Evolutionary conservation across 2,797 vertebrate genomes (phyloP).

Genomic region (Chiloscyllium punctatum): DNA sequence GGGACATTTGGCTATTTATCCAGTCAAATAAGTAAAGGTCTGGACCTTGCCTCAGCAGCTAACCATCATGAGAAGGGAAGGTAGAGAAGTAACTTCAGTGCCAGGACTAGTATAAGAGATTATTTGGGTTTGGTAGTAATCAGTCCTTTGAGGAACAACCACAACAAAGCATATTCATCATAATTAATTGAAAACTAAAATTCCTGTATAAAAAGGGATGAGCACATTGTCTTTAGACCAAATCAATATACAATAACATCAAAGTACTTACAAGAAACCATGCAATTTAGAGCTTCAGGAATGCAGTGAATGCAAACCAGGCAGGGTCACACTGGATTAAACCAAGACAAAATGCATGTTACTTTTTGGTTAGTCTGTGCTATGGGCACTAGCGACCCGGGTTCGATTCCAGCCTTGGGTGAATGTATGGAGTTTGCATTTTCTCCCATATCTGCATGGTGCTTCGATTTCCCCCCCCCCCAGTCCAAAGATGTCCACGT

Average conservation of each 20-base stretch:
- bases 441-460: too few species aligned
- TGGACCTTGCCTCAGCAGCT: not conserved
- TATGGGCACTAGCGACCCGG: too few species aligned
- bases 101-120: not conserved
- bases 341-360: not conserved
- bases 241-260: not conserved
- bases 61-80: not conserved
- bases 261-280: not conserved
- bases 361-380: not conserved
- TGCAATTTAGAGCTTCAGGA: not conserved
- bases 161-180: not conserved
- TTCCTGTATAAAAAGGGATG: not conserved
- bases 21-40: not conserved
- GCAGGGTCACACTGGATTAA: not conserved
- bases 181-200: not conserved
- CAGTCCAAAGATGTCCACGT: too few species aligned
- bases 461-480: too few species aligned
- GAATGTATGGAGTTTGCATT: too few species aligned
- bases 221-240: not conserved
- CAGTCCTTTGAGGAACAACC: not conserved
- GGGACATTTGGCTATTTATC: not conserved
- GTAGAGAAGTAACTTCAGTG: not conserved
- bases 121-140: not conserved
- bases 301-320: not conserved
- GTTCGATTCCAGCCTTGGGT: too few species aligned